Evolutionary conservation across 2,113 vertebrate genomes (phyloP), one percentile per base, ranked within the genome.

Genomic region (Bujurquina vittata): DNA sequence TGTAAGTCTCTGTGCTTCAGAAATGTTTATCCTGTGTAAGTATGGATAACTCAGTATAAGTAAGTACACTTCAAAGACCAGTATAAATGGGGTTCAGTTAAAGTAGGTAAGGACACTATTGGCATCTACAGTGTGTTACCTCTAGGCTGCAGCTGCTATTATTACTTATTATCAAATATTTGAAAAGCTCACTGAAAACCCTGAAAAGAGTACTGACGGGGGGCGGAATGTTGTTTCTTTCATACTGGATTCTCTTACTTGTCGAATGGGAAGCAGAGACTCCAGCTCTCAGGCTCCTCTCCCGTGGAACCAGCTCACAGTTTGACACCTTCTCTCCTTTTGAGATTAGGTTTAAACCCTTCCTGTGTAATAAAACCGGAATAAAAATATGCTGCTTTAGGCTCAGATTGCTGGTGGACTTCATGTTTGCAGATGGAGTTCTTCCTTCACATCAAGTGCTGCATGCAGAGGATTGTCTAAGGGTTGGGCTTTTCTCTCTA

Each of bases 31-130:
- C 17, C 43, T 65, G 37, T 65, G 23, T 43, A 26, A 40, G 37
- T 0, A 46, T 26, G 26, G 40, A 46, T 49, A 69, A 49, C 0
- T 2, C 40, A 69, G 22, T 69, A 4, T 49, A 49, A 69, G 23
- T 49, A 49, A 49, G 2, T 49, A 69, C 23, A 12, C 63, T 26
- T 2, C 3, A 29, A 4, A 29, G 40, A 49, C 43, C 0, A 49
- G 43, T 17, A 69, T 40, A 49, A 0, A 69, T 26, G 0, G 0
- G 29, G 1, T 49, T 69, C 29, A 49, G 49, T 49, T 49, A 49
- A 15, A 49, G 3, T 40, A 40, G 10, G 40, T 43, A 43, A 43
- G 40, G 10, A 11, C 11, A 43, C 11, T 43, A 3, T 43, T 43
- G 40, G 40, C 40, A 14, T 43, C 4, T 40, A 46, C 43, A 17